These are phyloP conservation scores for Dolichotis patagonum DNA, from an alignment of 2,113 vertebrate species.

Conservation along the genomic window DNA sequence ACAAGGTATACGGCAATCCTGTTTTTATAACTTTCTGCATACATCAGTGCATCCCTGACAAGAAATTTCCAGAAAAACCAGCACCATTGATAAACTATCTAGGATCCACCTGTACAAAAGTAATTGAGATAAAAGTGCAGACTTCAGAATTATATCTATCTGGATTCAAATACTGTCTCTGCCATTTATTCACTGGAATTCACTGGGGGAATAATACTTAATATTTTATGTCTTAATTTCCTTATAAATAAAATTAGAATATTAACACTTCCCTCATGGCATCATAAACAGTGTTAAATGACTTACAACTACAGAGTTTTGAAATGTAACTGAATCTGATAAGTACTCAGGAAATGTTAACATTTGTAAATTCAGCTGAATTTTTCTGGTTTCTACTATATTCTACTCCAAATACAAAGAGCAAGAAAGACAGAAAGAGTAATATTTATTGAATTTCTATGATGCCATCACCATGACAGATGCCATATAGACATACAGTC, in stretches of 20 bases:
- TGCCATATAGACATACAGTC: background rate
- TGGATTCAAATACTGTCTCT: background rate
- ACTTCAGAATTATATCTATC: background rate
- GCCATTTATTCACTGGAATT: background rate
- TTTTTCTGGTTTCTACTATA: background rate
- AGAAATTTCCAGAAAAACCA: background rate
- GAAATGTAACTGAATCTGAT: background rate
- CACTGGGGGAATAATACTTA: background rate
- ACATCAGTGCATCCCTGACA: background rate
- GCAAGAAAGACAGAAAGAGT: background rate
- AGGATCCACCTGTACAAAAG: background rate
- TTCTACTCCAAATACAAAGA: background rate
- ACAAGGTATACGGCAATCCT: background rate
- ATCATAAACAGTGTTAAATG: background rate
- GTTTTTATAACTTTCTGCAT: background rate
- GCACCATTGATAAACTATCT: background rate
- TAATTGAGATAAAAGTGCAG: background rate
- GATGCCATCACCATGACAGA: background rate
- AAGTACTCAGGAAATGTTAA: background rate
- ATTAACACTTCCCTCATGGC: background rate
- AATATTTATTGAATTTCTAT: background rate
- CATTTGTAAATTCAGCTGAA: conserved; percentile 1
- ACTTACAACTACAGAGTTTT: background rate
- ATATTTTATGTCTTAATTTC: background rate
- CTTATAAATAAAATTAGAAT: background rate